A percentile compares a stretch with the other conserved stretches of the same genome.
phyloP scores from a whole-genome alignment of 1,140 invertebrate genomes.

The Holcopasites calliopsidis region DNA sequence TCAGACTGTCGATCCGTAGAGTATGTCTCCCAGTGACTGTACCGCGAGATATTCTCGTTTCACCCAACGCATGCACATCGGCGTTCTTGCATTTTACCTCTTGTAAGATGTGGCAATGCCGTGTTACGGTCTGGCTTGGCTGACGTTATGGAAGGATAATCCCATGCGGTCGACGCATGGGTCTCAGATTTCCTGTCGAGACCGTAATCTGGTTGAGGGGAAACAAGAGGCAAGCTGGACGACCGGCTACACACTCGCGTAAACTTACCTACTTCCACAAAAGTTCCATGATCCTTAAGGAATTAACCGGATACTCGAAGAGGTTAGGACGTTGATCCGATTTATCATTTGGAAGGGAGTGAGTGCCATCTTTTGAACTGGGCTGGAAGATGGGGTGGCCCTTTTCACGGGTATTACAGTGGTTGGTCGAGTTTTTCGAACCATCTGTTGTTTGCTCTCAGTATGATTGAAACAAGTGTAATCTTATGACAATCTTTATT shows the following conservation, averaged over 20 bases:
- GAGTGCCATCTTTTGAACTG: too few species aligned
- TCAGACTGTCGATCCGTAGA: neutral
- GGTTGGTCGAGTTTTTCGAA: too few species aligned
- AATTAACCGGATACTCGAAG: too few species aligned
- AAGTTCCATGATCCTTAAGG: too few species aligned
- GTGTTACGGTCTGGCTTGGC: conserved; percentile 30
- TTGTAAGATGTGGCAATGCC: conserved; percentile 37
- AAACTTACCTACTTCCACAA: neutral
- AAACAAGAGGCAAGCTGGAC: neutral
- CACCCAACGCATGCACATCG: neutral
- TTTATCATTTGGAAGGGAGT: too few species aligned
- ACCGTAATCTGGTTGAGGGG: conserved; percentile 29
- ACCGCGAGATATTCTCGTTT: conserved; percentile 27
- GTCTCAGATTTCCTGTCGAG: conserved; percentile 37
- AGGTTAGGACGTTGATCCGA: too few species aligned
- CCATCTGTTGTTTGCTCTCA: too few species aligned
- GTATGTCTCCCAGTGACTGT: neutral
- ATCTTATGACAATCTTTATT: too few species aligned
- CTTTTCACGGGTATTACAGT: too few species aligned
- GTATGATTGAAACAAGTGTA: too few species aligned
- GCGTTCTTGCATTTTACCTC: conserved; percentile 31
- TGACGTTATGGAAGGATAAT: conserved; percentile 62
- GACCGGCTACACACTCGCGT: neutral
- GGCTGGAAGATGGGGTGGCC: too few species aligned
- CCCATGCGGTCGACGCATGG: conserved; percentile 49